Evolutionary conservation across 1,140 invertebrate genomes (phyloP), one percentile per base, ranked within the genome.

Genomic region (Papilio helenus): DNA sequence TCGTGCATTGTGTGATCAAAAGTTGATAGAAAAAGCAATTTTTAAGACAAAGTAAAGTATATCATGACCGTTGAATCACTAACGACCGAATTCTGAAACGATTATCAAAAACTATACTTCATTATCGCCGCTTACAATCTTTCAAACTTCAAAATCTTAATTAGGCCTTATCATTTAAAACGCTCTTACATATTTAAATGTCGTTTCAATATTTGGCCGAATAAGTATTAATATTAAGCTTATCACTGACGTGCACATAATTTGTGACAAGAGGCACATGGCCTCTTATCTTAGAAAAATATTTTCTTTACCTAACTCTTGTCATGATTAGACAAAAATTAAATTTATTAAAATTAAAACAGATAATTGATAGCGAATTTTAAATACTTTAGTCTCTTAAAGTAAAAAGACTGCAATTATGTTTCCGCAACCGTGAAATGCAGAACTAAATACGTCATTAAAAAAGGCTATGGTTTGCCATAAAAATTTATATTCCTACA

Each of bases 301-400:
- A 68, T 68, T 68, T 61, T 61, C 23, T 55, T 55, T 55, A 55
- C 51, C 51, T 55, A 55, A 20, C 20, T 55, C 51, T 29, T 61
- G 23, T 68, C 23, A 26, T 68, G 20, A 61, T 61, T 68, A 68
- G 61, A 34, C 26, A 34, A 68, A 68, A 68, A 26, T 2, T 16
- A 34, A 12, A 14, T 26, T 26, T n/a, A 29, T 68, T 29, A 16
- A 34, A 68, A 34, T 18, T 5, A 1, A 12, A 18, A 68, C 14
- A 29, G 10, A 26, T 23, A 58, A 58, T n/a, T 58, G 20, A 18
- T 20, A 8, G 7, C 0, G 51, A 46, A 14, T 18, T 49, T 49
- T 49, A 3, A 46, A 46, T 46, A 46, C 44, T 46, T 46, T 46
- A 46, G 10, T 46, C 10, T 46, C 9, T 46, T 46, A 12, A 46